Conservation (phyloP, 2,797 vertebrate species). For the Amphiprion clarkii region DNA sequence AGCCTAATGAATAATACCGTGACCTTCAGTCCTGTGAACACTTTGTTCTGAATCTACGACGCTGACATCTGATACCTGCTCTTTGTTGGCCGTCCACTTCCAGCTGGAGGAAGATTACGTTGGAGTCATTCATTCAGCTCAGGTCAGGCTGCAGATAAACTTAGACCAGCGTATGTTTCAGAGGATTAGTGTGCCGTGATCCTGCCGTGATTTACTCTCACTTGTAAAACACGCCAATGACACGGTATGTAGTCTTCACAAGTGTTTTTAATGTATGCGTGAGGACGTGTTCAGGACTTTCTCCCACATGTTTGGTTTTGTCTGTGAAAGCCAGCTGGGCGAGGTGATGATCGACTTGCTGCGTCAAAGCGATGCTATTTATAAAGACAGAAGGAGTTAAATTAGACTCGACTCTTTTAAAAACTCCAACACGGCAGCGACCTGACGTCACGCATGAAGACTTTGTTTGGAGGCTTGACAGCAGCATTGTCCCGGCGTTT, state of each 20-base stretch:
- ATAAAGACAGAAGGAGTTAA: slow-evolving; percentile 43
- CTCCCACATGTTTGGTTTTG: slow-evolving; percentile 18
- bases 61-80: slow-evolving; percentile 6
- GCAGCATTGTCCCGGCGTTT: slow-evolving; percentile 26
- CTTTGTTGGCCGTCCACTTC: not conserved
- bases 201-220: not conserved
- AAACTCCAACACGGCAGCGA: slow-evolving; percentile 11
- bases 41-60: slow-evolving; percentile 21
- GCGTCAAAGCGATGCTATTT: slow-evolving; percentile 68
- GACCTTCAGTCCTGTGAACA: slow-evolving; percentile 6
- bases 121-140: slow-evolving; percentile 9
- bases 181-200: slow-evolving; percentile 38
- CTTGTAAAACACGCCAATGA: slow-evolving; percentile 1
- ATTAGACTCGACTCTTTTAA: slow-evolving; percentile 16
- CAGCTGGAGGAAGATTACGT: slow-evolving; percentile 27
- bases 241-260: not conserved
- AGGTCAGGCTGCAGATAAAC: slow-evolving; percentile 38
- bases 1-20: not conserved
- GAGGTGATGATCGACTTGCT: slow-evolving; percentile 37
- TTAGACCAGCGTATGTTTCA: slow-evolving; percentile 32
- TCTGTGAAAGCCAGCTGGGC: slow-evolving; percentile 39
- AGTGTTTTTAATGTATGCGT: not conserved
- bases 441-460: slow-evolving; percentile 23
- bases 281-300: slow-evolving; percentile 7
- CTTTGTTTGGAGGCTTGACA: not conserved